Percentiles rank a stretch among this genome's conserved stretches.
Conservation (phyloP, 2,888 invertebrate genomes). For the Megastigmus dorsalis region DNA sequence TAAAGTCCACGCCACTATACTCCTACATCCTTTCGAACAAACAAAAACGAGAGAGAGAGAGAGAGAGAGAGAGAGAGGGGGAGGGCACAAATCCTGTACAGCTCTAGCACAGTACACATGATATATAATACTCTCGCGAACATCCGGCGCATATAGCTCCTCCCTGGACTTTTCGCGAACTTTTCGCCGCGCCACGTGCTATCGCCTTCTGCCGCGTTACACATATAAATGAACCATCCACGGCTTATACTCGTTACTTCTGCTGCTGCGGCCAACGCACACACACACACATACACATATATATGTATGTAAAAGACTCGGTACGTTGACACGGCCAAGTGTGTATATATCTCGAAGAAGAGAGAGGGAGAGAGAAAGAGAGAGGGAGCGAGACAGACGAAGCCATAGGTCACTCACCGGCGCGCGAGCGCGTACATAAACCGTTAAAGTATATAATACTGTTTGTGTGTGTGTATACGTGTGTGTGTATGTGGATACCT, state of each 20-base stretch:
- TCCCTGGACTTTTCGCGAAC: constrained; percentile 3
- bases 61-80: too few relatives aligned
- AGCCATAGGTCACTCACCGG: constrained; percentile 52
- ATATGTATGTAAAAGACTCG: too few relatives aligned
- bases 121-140: too few relatives aligned
- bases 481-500: too few relatives aligned
- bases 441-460: constrained; percentile 47
- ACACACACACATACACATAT: too few relatives aligned
- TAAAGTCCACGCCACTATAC: too few relatives aligned
- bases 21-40: not conserved
- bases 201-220: not conserved
- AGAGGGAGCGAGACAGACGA: constrained; percentile 2
- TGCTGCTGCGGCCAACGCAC: not conserved
- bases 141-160: too few relatives aligned
- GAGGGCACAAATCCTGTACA: too few relatives aligned
- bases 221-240: constrained; percentile 33
- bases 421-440: constrained; percentile 15
- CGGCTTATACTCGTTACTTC: too few relatives aligned
- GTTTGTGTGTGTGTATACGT: not conserved
- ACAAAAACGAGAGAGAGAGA: not conserved
- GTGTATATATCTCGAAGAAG: not conserved
- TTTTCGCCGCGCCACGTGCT: constrained; percentile 34
- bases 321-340: constrained; percentile 32
- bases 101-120: too few relatives aligned
- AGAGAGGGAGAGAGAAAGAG: constrained; percentile 8